phyloP scores from a whole-genome alignment of 2,113 vertebrate species.

The Oryzias woworae region DNA sequence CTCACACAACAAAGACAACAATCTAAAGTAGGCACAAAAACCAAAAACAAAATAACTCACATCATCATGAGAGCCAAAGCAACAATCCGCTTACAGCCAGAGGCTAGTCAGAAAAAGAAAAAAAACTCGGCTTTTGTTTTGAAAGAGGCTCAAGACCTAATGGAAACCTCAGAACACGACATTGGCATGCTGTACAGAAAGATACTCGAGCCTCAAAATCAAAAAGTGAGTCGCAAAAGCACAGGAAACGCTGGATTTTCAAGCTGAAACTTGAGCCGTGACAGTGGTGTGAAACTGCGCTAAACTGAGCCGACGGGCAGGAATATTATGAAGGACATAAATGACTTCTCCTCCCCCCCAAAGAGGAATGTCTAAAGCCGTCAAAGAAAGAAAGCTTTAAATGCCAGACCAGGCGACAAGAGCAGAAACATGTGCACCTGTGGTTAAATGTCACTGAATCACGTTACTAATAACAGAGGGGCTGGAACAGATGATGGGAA shows the following conservation, averaged over 20 bases:
- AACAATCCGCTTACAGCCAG: constrained; percentile 42
- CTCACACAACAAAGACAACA: not conserved
- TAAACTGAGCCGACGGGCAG: constrained; percentile 19
- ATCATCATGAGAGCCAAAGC: constrained; percentile 30
- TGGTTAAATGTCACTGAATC: not conserved
- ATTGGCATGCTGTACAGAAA: constrained; percentile 13
- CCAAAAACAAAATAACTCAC: constrained; percentile 57
- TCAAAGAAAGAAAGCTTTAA: constrained; percentile 50
- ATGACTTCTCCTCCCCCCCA: constrained; percentile 33
- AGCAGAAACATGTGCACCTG: constrained; percentile 14
- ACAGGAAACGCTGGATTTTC: not conserved
- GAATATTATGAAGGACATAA: constrained; percentile 56
- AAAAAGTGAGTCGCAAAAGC: not conserved
- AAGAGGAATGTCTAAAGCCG: constrained; percentile 25
- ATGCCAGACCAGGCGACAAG: constrained; percentile 24
- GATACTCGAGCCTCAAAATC: not conserved
- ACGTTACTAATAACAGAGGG: constrained; percentile 4
- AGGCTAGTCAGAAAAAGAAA: constrained; percentile 1
- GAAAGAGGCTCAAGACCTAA: constrained; percentile 21
- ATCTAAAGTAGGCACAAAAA: not conserved
- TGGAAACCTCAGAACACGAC: constrained; percentile 14
- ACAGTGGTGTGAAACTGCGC: constrained; percentile 15
- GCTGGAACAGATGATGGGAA: constrained; percentile 1
- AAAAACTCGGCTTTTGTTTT: constrained; percentile 32
- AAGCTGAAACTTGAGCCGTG: constrained; percentile 9